Percentiles rank a stretch among this genome's conserved stretches.
These are phyloP conservation scores for Pachypanchax playfairii DNA, from an alignment of 2,113 vertebrate species.

Conservation along the genomic window DNA sequence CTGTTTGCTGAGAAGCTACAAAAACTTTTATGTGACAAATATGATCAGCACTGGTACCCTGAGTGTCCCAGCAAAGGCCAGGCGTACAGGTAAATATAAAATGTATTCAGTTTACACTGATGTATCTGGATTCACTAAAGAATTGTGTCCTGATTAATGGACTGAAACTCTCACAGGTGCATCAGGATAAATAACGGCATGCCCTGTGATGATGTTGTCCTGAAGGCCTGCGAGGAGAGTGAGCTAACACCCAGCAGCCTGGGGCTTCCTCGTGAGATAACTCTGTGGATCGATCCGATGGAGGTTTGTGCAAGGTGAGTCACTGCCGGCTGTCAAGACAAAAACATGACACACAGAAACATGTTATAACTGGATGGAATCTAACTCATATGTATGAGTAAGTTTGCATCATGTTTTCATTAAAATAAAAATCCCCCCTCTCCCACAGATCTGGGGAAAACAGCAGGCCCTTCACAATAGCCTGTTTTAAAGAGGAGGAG, in stretches of 20 bases:
- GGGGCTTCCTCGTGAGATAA: constrained; percentile 75
- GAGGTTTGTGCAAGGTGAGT: constrained; percentile 83
- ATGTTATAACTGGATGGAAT: constrained; percentile 5
- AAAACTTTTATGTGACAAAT: constrained; percentile 85
- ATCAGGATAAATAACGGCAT: constrained; percentile 73
- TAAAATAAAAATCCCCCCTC: neutral
- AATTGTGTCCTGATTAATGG: neutral
- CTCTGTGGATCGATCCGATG: constrained; percentile 83
- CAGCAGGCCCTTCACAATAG: constrained; percentile 74
- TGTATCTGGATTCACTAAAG: neutral
- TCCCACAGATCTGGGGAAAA: constrained; percentile 75
- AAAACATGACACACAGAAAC: constrained; percentile 9
- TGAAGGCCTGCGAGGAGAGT: constrained; percentile 75
- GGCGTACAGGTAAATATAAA: constrained; percentile 85
- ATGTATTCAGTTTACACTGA: neutral
- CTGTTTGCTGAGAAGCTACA: constrained; percentile 85
- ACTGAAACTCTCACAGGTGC: constrained; percentile 65
- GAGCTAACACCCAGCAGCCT: constrained; percentile 67
- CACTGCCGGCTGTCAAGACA: constrained; percentile 33
- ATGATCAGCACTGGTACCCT: constrained; percentile 90
- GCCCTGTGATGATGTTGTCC: constrained; percentile 69
- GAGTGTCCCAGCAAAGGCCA: constrained; percentile 88
- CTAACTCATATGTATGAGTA: constrained; percentile 6
- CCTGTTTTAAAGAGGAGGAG: constrained; percentile 61
- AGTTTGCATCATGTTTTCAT: neutral